Base-by-base conservation (phyloP, 1,140 invertebrate species). In the Nasonia vitripennis region DNA sequence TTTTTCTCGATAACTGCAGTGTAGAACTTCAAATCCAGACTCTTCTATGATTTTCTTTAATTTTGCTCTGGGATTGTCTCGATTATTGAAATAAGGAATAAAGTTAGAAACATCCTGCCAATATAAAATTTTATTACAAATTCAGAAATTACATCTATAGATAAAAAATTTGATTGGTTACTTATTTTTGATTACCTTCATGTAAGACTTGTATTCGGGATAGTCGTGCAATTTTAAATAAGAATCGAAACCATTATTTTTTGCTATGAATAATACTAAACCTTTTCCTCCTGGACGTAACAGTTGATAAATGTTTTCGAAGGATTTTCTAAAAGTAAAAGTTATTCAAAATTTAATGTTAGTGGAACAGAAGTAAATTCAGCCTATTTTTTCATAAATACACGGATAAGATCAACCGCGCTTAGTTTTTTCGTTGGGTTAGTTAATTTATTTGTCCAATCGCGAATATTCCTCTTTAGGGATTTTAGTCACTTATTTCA, bases 211-310 rank as follows among this genome's bases (percentile, higher is more conserved):
- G 95, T 96, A 97, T 87, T 94, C 94, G 0, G 93, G 89, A 74
- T 94, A 94, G 55, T 94, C 91, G 0, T 95, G 92, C 14, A 97
- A 89, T 20, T 91, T 91, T 81, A 95, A 93, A 89, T 96, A 97
- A 2, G 96, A 94, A 68, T 96, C 95, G 88, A 95, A 97, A 7
- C 97, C 94, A 0, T 95, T 94, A 92, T 96, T 96, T n/a, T 94
- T 94, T 0, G 95, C 96, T 0, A 97, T 89, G 88, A 97, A 97
- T 12, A 95, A 95, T 11, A 97, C 88, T 0, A 97, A 89, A 48
- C 95, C 95, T 87, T 96, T 96, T 4, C 96, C 97, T 20, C 94
- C 95, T 2, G 94, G 94, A 84, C 93, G 94, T 2, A 97, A 91
- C 12, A 97, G 88, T 70, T 95, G 90, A 88, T 94, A 95, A 62